Evolutionary conservation across 2,797 vertebrate genomes (phyloP), one percentile per base, ranked within the genome.

Genomic region (Sitta carolinensis): DNA sequence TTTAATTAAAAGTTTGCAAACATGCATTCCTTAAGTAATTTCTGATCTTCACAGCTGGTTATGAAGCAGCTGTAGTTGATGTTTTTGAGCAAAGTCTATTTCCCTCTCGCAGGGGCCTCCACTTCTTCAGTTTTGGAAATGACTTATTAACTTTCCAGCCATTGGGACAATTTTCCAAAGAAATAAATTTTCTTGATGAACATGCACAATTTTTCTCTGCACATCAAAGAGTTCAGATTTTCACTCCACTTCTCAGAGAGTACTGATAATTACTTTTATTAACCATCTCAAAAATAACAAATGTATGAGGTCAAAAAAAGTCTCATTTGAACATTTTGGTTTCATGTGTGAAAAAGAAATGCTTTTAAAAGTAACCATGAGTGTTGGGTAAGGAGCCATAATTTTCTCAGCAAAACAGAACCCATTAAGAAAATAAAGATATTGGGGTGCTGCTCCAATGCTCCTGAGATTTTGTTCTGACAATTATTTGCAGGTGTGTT

Each of bases 1-100:
- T 87, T 87, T 84, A 89, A 90, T 95, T 76, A 69, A 69, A 81
- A 87, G 16, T 45, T 91, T 93, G 74, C 32, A 82, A 76, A 72
- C 15, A 19, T 64, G 30, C 40, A 36, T 84, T 86, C 30, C 32
- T 66, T 58, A 51, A 93, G 72, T 87, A 89, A 90, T 93, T 94
- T 74, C 54, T 68, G 61, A 92, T 57, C 23, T 68, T 92, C 84
- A 69, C 82, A 89, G 52, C 63, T 92, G 78, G 57, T 68, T 93
- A 74, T 81, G 48, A 87, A 52, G 40, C 63, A 90, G 42, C 9
- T 67, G 27, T 42, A 36, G 27, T 16, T 87, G 45, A 32, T 43
- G 10, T 5, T 83, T 85, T 72, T 84, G 36, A 52, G 16, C 8
- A 57, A 36, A 84, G 25, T 23, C 17, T 47, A 34, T 22, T 86